Base-by-base conservation (phyloP, 2,113 vertebrate species). In the Chrysemys picta region DNA sequence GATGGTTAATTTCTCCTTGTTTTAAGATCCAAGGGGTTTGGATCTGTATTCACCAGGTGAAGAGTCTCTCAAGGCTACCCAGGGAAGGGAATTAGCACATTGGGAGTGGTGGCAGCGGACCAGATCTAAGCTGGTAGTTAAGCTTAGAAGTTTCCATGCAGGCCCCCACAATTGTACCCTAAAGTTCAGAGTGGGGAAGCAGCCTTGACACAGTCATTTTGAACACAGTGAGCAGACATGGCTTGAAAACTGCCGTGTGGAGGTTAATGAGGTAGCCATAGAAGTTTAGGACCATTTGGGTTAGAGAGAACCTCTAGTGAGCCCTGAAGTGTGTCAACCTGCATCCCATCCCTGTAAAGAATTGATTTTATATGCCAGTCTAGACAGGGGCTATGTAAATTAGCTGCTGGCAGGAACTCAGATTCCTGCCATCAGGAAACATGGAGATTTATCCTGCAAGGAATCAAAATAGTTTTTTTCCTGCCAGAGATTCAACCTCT, bases 241-340 rank as follows among this genome's bases (percentile, higher is more conserved):
- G 65, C 65, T 69, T 7, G 65, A n/a, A 69, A 69, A 25, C 65
- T 69, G 13, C 35, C 29, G 35, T n/a, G 16, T 16, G 31, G 65
- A 69, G 24, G 17, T n/a, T 50, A 21, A 57, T 1, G 0, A 45
- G 22, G 27, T 14, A 47, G 45, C 49, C 38, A 0, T 0, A 53
- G 54, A 35, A 4, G 14, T 7, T 81, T 38, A 0, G 14, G 0
- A 21, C 29, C 6, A 14, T 42, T 8, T 3, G 5, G 14, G 27
- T 59, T 42, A 49, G 52, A 82, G 21, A 0, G 22, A 31, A 11
- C 78, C 11, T n/a, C 75, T 50, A 1, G 0, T 2, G 4, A 3
- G 0, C 8, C 31, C 2, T 4, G 22, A 21, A 21, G 49, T 10
- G 57, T 3, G 0, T 6, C 21, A 57, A 27, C 25, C 56, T 57